Evolutionary conservation across 2,888 invertebrate species (phyloP), one percentile per base, ranked within the genome.

Genomic region (Apodemia zela): DNA sequence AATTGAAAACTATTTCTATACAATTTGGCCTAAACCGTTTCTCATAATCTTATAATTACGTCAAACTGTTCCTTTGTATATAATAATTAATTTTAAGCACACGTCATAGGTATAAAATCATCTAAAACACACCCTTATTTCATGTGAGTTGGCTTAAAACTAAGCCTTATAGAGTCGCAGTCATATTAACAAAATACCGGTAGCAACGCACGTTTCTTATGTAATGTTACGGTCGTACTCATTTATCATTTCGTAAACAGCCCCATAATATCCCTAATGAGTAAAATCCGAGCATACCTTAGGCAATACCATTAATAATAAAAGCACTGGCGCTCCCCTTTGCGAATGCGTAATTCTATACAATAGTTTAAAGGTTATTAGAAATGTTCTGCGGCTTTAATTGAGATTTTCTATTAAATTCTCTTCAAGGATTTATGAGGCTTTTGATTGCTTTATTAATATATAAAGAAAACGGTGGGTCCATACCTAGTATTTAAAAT

Each of bases 241-340:
- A 87, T 90, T 87, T 87, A 89, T 89, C 89, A 90, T 89, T 85
- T 88, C 73, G 77, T 79, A 82, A 87, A 85, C 83, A 83, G 82
- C 81, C 84, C 80, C 82, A 82, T 88, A 87, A 89, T 85, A 85
- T 84, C 87, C 83, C 83, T 89, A 90, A 90, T 90, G 89, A 88
- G 89, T 87, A 87, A 85, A 89, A 90, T 89, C 89, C 88, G 82
- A 80, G 85, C 88, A 86, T 89, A 87, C 87, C 85, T 88, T 84
- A 78, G 83, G 84, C 81, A 80, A 82, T 85, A 81, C 83, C 86
- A 87, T 89, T 87, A 89, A 88, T 88, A 87, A 85, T 82, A 81
- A 82, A 80, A 80, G 71, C 81, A 79, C 81, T 73, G 75, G 72
- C 75, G 73, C 74, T 76, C 80, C 81, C 79, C 78, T 79, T 76